Conservation (phyloP, 2,797 vertebrate genomes). For the Anguilla anguilla region DNA sequence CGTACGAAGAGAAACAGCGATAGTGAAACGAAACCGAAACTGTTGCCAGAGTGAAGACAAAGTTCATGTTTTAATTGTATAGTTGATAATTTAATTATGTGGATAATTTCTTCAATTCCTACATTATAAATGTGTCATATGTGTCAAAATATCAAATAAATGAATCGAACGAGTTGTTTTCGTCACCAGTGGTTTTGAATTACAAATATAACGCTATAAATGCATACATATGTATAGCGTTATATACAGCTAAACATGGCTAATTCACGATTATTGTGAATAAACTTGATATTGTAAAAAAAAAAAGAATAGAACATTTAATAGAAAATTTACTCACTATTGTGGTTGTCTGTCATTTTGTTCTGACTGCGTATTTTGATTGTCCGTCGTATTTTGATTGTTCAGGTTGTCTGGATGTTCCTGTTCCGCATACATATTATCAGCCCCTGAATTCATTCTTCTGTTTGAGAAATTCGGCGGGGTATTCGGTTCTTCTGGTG, state of each 20-base stretch:
- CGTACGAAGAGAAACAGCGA: background rate
- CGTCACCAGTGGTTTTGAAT: background rate
- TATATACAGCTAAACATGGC: background rate
- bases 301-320: background rate
- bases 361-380: background rate
- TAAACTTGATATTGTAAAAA: background rate
- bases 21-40: slow-evolving; percentile 39
- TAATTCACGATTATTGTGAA: background rate
- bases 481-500: background rate
- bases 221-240: background rate
- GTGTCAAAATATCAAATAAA: background rate
- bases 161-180: background rate
- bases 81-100: background rate
- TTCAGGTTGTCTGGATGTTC: background rate
- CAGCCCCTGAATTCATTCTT: background rate
- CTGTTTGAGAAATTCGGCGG: background rate
- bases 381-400: background rate
- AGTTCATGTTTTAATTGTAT: background rate
- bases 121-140: background rate
- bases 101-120: background rate
- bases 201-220: background rate
- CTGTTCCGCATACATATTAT: background rate
- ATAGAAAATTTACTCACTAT: slow-evolving; percentile 45
- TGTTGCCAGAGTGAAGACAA: background rate
- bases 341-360: slow-evolving; percentile 24